These are phyloP conservation scores for Chromoteleia sp. DNA, from an alignment of 2,888 invertebrate species.

Conservation along the genomic window DNA sequence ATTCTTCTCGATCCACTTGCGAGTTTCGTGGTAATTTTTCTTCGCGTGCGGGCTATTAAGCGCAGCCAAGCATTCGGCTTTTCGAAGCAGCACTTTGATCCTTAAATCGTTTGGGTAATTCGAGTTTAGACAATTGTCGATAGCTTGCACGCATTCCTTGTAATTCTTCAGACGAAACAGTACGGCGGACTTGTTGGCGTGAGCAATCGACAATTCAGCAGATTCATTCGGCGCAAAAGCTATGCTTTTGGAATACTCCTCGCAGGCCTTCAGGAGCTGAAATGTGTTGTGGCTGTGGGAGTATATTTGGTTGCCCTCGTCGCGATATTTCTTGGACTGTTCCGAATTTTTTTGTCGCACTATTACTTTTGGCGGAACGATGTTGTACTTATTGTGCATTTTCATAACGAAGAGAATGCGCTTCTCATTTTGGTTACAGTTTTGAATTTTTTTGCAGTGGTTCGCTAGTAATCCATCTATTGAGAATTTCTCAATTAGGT, in stretches of 20 bases:
- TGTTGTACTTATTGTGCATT: slow-evolving; percentile 3
- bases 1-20: slow-evolving; percentile 11
- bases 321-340: slow-evolving; percentile 24
- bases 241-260: slow-evolving; percentile 87
- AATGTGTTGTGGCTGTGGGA: not conserved
- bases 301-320: slow-evolving; percentile 41
- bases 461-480: not conserved
- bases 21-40: slow-evolving; percentile 8
- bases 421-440: slow-evolving; percentile 1
- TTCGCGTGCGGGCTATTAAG: not conserved
- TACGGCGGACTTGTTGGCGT: slow-evolving; percentile 92
- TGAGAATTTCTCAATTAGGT: not conserved
- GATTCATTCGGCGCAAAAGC: slow-evolving; percentile 87
- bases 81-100: slow-evolving; percentile 87
- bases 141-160: slow-evolving; percentile 89
- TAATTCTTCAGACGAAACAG: slow-evolving; percentile 88
- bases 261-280: not conserved
- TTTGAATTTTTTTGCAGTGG: not conserved
- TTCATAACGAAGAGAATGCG: not conserved
- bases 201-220: slow-evolving; percentile 88
- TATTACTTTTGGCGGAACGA: slow-evolving; percentile 1
- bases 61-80: slow-evolving; percentile 85
- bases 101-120: slow-evolving; percentile 88
- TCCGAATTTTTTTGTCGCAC: slow-evolving; percentile 10
- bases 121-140: slow-evolving; percentile 87